Percentiles rank a stretch among this genome's conserved stretches.
These are phyloP conservation scores for Hypercompe scribonia DNA, from an alignment of 2,888 invertebrate genomes.

Conservation along the genomic window DNA sequence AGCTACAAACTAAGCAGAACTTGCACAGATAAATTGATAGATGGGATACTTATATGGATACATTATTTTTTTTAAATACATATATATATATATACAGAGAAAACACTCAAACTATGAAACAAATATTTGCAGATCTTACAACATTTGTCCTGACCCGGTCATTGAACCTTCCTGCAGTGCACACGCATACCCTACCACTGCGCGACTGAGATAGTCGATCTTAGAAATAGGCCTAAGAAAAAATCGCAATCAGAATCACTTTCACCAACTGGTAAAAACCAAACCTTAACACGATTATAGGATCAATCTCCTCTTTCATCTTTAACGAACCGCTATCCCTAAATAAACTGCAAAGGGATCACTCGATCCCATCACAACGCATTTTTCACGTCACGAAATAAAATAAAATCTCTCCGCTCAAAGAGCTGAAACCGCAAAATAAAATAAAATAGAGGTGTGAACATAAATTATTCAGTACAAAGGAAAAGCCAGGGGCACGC, in stretches of 20 bases:
- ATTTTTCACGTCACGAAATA: constrained; percentile 56
- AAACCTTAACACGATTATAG: constrained; percentile 35
- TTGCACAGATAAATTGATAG: too few relatives aligned
- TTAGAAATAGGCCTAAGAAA: not conserved
- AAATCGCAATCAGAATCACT: constrained; percentile 2
- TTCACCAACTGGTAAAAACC: constrained; percentile 7
- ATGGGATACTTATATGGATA: too few relatives aligned
- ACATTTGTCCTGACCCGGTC: too few relatives aligned
- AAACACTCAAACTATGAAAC: too few relatives aligned
- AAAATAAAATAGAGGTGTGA: constrained; percentile 74
- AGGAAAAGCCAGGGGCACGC: constrained; percentile 66
- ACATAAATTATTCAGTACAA: constrained; percentile 82
- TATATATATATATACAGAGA: too few relatives aligned
- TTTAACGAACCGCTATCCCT: constrained; percentile 38
- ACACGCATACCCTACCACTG: too few relatives aligned
- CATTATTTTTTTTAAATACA: too few relatives aligned
- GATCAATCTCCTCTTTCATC: constrained; percentile 30
- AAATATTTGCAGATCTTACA: too few relatives aligned
- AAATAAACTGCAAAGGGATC: constrained; percentile 46
- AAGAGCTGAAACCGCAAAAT: constrained; percentile 63
- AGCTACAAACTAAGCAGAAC: too few relatives aligned
- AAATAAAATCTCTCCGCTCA: constrained; percentile 65
- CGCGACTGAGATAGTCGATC: too few relatives aligned
- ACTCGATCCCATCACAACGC: constrained; percentile 32
- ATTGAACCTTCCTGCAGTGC: too few relatives aligned